Conservation (phyloP, 2,888 invertebrate genomes). For the Platycheirus rosarum region DNA sequence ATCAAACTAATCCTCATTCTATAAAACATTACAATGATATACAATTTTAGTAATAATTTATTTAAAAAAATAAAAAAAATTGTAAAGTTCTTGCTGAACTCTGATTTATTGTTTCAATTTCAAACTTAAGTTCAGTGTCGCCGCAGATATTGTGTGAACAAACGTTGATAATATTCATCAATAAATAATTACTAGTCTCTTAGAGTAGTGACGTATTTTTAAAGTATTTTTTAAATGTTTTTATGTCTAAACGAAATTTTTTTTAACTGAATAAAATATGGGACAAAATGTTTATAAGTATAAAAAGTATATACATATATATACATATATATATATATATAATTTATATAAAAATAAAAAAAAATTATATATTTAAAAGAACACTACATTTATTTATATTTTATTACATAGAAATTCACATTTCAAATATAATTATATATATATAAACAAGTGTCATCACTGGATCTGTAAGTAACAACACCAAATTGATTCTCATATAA, state of each 20-base stretch:
- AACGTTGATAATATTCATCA: slow-evolving; percentile 34
- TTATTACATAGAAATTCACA: slow-evolving; percentile 1
- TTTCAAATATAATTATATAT: slow-evolving; percentile 18
- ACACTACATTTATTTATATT: slow-evolving; percentile 9
- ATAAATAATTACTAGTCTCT: slow-evolving; percentile 45
- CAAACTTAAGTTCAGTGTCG: neutral
- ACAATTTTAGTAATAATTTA: too few species aligned
- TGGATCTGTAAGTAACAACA: slow-evolving; percentile 11
- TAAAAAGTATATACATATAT: slow-evolving; percentile 23
- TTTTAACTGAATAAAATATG: slow-evolving; percentile 14
- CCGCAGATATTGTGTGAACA: neutral
- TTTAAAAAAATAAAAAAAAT: too few species aligned
- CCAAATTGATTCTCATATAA: slow-evolving; percentile 14
- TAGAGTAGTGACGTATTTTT: slow-evolving; percentile 13
- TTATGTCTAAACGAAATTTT: slow-evolving; percentile 1
- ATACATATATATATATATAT: slow-evolving; percentile 15
- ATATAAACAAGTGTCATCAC: slow-evolving; percentile 13
- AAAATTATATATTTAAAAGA: too few species aligned
- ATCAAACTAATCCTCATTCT: too few species aligned
- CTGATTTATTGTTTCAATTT: too few species aligned
- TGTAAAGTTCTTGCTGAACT: too few species aligned
- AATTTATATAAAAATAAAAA: slow-evolving; percentile 7
- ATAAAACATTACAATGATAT: too few species aligned
- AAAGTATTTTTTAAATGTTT: neutral
- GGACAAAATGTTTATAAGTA: slow-evolving; percentile 19